These are phyloP conservation scores for Pipra filicauda DNA, from an alignment of 2,113 vertebrate genomes.

Conservation along the genomic window DNA sequence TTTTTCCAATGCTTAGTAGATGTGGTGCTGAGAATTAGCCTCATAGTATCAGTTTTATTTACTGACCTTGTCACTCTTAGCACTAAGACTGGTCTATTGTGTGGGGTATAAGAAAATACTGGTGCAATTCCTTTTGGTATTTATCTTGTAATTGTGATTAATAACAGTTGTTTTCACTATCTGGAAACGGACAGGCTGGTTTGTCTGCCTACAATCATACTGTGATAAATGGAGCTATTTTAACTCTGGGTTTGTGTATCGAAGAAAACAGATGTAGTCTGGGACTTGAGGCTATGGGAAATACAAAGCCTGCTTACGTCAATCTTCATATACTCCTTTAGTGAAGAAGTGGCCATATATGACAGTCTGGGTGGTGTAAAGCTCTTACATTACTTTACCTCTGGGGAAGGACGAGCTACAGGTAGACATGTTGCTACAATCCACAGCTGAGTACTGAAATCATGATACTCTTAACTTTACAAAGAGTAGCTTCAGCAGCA, in stretches of 20 bases:
- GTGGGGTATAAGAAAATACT: slow-evolving; percentile 76
- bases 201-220: slow-evolving; percentile 95
- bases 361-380: slow-evolving; percentile 29
- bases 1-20: slow-evolving; percentile 45
- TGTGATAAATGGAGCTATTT: slow-evolving; percentile 96
- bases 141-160: slow-evolving; percentile 99
- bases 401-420: not conserved
- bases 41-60: slow-evolving; percentile 73
- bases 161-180: slow-evolving; percentile 92
- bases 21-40: slow-evolving; percentile 73
- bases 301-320: slow-evolving; percentile 83
- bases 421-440: not conserved
- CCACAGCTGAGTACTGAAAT: not conserved
- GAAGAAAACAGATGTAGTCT: slow-evolving; percentile 98
- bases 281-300: slow-evolving; percentile 86
- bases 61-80: slow-evolving; percentile 81
- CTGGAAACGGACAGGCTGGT: slow-evolving; percentile 91
- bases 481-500: not conserved
- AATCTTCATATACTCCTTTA: slow-evolving; percentile 67
- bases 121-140: slow-evolving; percentile 81
- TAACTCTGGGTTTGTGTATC: slow-evolving; percentile 90
- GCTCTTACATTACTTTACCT: slow-evolving; percentile 29
- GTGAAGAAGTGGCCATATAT: slow-evolving; percentile 65
- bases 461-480: not conserved
- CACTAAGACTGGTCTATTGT: slow-evolving; percentile 65